These are phyloP conservation scores for Quadriops clusia DNA, from an alignment of 2,888 invertebrate species.

Conservation along the genomic window DNA sequence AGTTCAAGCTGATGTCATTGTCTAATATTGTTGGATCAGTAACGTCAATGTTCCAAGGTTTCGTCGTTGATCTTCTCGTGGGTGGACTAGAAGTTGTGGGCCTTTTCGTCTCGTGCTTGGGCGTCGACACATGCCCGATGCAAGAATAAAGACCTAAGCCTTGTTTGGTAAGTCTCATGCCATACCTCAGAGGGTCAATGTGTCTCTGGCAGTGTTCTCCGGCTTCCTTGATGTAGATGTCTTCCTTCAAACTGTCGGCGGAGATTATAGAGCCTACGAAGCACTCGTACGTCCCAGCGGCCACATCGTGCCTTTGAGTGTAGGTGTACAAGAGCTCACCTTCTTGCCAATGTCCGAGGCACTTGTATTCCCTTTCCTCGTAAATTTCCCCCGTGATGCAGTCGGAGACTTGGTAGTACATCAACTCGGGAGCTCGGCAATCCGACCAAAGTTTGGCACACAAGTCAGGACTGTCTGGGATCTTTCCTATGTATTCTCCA, in stretches of 20 bases:
- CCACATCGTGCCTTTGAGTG: conserved; percentile 49
- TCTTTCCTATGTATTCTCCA: conserved; percentile 51
- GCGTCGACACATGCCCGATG: no score
- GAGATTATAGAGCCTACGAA: conserved; percentile 50
- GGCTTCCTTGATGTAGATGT: conserved; percentile 53
- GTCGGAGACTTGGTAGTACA: conserved; percentile 54
- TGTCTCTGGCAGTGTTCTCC: conserved; percentile 51
- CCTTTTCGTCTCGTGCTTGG: no score
- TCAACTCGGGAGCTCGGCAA: conserved; percentile 50
- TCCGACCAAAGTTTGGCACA: conserved; percentile 55
- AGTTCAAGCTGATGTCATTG: no score
- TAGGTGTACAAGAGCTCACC: conserved; percentile 49
- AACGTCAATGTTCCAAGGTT: no score
- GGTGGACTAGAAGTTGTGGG: no score
- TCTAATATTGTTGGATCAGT: no score
- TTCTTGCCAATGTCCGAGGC: conserved; percentile 55
- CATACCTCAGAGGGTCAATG: conserved; percentile 45
- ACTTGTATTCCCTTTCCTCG: conserved; percentile 54
- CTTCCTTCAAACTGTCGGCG: conserved; percentile 43
- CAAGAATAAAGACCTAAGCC: conserved; percentile 15
- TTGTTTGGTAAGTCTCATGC: conserved; percentile 48
- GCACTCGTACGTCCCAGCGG: conserved; percentile 48
- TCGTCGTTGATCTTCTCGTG: no score
- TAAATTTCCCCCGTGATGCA: conserved; percentile 47
- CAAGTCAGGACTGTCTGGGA: conserved; percentile 46